phyloP scores from a whole-genome alignment of 2,888 invertebrate genomes.

The Bimastos eiseni region DNA sequence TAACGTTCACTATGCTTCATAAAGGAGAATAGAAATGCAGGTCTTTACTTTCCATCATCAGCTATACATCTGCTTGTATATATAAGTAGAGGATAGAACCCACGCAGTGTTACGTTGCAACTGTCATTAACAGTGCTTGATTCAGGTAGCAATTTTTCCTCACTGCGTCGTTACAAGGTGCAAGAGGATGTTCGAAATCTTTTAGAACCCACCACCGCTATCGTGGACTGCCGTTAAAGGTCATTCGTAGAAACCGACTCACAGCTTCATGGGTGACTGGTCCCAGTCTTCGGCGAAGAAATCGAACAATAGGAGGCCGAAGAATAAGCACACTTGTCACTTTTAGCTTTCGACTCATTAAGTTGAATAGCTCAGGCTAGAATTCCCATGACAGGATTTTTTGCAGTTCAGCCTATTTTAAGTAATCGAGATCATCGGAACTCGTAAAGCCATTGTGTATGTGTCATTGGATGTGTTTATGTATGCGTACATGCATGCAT shows the following conservation, averaged over 20 bases:
- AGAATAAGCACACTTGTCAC: neutral
- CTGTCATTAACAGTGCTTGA: neutral
- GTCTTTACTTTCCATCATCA: no score
- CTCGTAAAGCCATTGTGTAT: neutral
- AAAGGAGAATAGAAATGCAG: no score
- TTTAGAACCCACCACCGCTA: neutral
- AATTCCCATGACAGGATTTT: neutral
- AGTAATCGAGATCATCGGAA: no score
- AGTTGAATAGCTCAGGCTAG: neutral
- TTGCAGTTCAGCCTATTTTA: neutral
- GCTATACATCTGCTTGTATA: no score
- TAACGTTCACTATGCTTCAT: no score
- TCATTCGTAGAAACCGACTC: neutral
- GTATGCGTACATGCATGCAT: no score
- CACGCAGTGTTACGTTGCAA: neutral
- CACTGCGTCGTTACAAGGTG: neutral
- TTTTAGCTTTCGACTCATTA: neutral
- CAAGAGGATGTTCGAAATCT: neutral
- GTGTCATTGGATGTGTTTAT: neutral
- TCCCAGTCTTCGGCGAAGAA: neutral
- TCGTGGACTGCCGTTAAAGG: neutral
- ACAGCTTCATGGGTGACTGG: neutral
- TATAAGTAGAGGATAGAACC: no score
- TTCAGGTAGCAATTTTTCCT: neutral
- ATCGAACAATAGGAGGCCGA: neutral